A percentile compares a stretch with the other conserved stretches of the same genome.
phyloP scores from a whole-genome alignment of 2,113 vertebrate species.

The Poeciliopsis turrubarensis region DNA sequence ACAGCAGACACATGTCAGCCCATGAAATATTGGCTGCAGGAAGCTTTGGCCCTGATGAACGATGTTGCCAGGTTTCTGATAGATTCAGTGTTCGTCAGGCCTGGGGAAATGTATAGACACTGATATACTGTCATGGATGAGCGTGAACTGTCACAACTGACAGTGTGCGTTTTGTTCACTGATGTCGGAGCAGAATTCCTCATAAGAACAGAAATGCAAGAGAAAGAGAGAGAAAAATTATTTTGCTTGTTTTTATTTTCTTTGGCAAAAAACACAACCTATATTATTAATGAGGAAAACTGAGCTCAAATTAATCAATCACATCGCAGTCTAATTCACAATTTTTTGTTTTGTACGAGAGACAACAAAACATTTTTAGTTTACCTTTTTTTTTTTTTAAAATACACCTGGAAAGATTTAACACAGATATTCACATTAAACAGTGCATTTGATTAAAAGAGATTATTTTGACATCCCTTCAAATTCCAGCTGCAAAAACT shows the following conservation, averaged over 20 bases:
- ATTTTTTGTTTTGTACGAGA: not conserved
- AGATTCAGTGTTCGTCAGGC: slow-evolving; percentile 19
- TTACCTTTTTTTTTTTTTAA: not conserved
- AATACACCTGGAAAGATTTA: not conserved
- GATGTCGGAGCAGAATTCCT: not conserved
- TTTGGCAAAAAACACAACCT: too few relatives aligned
- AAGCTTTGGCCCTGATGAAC: slow-evolving; percentile 40
- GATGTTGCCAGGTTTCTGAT: slow-evolving; percentile 30
- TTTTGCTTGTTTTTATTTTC: too few relatives aligned
- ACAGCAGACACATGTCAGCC: slow-evolving; percentile 47
- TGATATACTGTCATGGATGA: slow-evolving; percentile 15
- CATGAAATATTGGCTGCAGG: slow-evolving; percentile 49
- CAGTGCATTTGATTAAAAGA: too few relatives aligned
- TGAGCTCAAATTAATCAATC: not conserved
- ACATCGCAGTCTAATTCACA: not conserved
- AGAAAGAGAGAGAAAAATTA: too few relatives aligned
- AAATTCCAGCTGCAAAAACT: too few relatives aligned
- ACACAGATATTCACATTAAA: not conserved
- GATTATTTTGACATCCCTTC: too few relatives aligned
- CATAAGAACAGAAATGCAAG: not conserved
- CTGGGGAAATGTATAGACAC: slow-evolving; percentile 23
- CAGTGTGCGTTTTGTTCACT: not conserved
- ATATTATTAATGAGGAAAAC: too few relatives aligned
- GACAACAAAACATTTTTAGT: not conserved
- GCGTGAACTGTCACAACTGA: slow-evolving; percentile 6